A percentile compares a stretch with the other conserved stretches of the same genome.
Evolutionary conservation across 2,888 invertebrate genomes (phyloP).

Genomic region (Troglohyphantes excavatus): DNA sequence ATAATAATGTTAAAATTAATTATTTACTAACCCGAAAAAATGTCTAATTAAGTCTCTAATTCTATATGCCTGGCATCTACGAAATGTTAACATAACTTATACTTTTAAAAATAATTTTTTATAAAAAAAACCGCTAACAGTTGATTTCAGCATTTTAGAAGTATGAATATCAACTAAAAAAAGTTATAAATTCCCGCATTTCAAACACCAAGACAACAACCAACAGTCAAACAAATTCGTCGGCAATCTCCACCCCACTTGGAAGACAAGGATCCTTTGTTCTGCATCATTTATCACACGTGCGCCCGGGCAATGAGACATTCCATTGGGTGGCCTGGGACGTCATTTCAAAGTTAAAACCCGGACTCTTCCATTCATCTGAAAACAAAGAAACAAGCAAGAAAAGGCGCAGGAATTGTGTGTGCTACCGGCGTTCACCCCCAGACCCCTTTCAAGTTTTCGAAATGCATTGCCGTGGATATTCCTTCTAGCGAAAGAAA

Average conservation of each 20-base stretch:
- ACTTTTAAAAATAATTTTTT: too few relatives aligned
- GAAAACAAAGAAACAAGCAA: slow-evolving; percentile 59
- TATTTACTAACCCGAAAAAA: too few relatives aligned
- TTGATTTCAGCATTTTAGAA: too few relatives aligned
- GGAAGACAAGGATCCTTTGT: neutral
- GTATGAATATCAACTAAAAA: too few relatives aligned
- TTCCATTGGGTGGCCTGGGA: slow-evolving; percentile 27
- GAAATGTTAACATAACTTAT: too few relatives aligned
- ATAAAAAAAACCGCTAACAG: too few relatives aligned
- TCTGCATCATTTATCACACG: slow-evolving; percentile 64
- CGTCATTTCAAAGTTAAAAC: slow-evolving; percentile 73
- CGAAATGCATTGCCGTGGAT: slow-evolving; percentile 65
- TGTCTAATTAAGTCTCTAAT: too few relatives aligned
- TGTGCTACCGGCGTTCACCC: slow-evolving; percentile 18
- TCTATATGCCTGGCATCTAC: too few relatives aligned
- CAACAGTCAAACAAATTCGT: too few relatives aligned
- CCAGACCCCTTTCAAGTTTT: slow-evolving; percentile 13
- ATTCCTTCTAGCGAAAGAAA: slow-evolving; percentile 47
- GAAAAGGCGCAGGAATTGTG: slow-evolving; percentile 33
- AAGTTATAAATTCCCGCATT: too few relatives aligned
- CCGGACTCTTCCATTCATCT: slow-evolving; percentile 50
- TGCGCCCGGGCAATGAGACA: slow-evolving; percentile 38
- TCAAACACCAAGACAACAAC: too few relatives aligned
- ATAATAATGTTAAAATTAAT: too few relatives aligned
- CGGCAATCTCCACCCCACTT: slow-evolving; percentile 6